Conservation (phyloP, 2,113 vertebrate genomes). For the Phocoena sinus region DNA sequence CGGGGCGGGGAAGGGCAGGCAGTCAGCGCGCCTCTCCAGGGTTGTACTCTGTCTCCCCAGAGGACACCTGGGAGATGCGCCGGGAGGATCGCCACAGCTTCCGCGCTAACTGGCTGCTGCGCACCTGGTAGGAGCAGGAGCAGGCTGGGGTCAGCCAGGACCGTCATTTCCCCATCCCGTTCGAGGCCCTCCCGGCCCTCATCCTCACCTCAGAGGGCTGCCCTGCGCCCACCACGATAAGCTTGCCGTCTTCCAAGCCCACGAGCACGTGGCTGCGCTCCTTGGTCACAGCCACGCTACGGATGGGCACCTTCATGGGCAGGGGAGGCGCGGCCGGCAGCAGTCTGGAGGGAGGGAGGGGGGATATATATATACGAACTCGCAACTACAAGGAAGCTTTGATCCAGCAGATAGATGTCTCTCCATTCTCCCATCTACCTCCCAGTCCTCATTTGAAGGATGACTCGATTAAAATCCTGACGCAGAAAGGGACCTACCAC, state of each 20-base stretch:
- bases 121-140: slow-evolving; percentile 80
- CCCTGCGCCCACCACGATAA: slow-evolving; percentile 96
- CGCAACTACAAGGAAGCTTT: neutral
- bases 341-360: slow-evolving; percentile 76
- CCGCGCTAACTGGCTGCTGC: slow-evolving; percentile 88
- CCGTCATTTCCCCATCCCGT: neutral
- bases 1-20: rapidly evolving
- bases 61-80: slow-evolving; percentile 93
- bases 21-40: slow-evolving; percentile 76
- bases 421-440: neutral
- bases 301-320: slow-evolving; percentile 91
- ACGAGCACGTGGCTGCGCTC: slow-evolving; percentile 96
- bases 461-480: neutral
- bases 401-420: neutral
- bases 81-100: slow-evolving; percentile 91
- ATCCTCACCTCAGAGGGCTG: slow-evolving; percentile 91
- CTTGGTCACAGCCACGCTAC: slow-evolving; percentile 93
- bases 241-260: slow-evolving; percentile 94
- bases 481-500: neutral
- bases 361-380: rapidly evolving
- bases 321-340: slow-evolving; percentile 78
- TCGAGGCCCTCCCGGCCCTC: rapidly evolving
- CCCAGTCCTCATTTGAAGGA: neutral
- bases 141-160: neutral
- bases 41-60: slow-evolving; percentile 94